phyloP scores from a whole-genome alignment of 2,888 invertebrate genomes.

The Megastigmus dorsalis region DNA sequence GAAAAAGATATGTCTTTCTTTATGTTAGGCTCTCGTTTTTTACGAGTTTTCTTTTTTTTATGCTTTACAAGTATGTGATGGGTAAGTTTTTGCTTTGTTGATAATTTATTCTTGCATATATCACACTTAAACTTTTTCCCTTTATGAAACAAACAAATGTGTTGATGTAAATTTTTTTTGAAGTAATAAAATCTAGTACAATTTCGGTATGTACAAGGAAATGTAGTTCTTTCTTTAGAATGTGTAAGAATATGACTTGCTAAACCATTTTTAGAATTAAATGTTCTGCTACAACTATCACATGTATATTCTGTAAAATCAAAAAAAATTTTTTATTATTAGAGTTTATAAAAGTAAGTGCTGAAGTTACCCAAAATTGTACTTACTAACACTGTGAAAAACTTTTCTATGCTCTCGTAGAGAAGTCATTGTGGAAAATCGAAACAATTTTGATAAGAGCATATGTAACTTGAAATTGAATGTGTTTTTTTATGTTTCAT shows the following conservation, averaged over 20 bases:
- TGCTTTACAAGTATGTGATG: no score
- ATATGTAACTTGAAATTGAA: background rate
- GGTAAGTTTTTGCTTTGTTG: conserved; percentile 24
- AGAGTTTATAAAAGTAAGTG: no score
- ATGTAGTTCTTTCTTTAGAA: background rate
- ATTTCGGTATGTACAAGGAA: conserved; percentile 4
- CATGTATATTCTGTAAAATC: conserved; percentile 28
- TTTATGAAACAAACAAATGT: conserved; percentile 14
- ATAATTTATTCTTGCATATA: conserved; percentile 8
- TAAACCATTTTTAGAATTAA: background rate
- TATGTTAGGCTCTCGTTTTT: no score
- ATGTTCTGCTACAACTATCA: conserved; percentile 2
- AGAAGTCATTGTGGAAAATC: background rate
- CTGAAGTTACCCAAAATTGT: no score
- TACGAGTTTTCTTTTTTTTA: no score
- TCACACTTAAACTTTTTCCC: conserved; percentile 25
- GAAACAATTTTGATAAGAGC: conserved; percentile 3
- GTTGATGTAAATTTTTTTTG: conserved; percentile 32
- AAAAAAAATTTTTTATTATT: no score
- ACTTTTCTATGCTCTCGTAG: conserved; percentile 5
- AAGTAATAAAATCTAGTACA: conserved; percentile 7
- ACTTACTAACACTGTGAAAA: background rate
- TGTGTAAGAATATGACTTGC: background rate
- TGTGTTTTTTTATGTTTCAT: conserved; percentile 15
- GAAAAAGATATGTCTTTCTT: no score